Evolutionary conservation across 2,113 vertebrate genomes (phyloP).

Genomic region (Mastomys natalensis): DNA sequence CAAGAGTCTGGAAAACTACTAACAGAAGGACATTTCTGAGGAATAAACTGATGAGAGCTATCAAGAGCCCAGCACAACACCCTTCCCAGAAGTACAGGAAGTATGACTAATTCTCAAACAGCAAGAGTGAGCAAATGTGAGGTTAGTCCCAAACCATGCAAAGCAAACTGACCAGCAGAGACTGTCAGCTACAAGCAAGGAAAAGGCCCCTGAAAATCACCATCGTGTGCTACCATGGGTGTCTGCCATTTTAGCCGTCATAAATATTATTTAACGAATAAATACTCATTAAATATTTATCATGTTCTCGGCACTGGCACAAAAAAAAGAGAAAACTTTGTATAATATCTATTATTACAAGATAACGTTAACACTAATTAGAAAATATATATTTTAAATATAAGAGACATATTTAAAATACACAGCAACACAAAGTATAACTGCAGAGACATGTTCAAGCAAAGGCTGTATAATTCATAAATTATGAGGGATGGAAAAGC

Average conservation of each 20-base stretch:
- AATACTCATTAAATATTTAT: constrained; percentile 5
- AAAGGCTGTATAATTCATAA: neutral
- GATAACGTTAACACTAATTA: neutral
- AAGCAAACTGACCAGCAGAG: neutral
- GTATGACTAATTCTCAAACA: constrained; percentile 44
- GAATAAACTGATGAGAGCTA: constrained; percentile 14
- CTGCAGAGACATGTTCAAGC: neutral
- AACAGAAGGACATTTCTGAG: constrained; percentile 7
- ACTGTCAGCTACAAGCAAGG: neutral
- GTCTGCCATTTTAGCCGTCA: neutral
- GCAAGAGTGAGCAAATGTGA: neutral
- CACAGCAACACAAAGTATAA: constrained; percentile 12
- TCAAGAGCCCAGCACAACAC: neutral
- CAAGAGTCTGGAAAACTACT: constrained; percentile 39
- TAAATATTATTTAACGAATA: constrained; percentile 10
- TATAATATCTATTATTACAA: constrained; percentile 27
- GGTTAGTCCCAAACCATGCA: neutral
- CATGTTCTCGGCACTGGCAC: neutral
- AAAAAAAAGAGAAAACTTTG: neutral
- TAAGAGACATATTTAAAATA: neutral
- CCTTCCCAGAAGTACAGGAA: neutral
- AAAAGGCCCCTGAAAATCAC: constrained; percentile 15
- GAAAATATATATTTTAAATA: neutral
- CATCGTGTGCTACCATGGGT: neutral
- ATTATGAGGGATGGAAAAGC: neutral